Conservation (phyloP, 2,113 vertebrate genomes). For the Equus quagga region DNA sequence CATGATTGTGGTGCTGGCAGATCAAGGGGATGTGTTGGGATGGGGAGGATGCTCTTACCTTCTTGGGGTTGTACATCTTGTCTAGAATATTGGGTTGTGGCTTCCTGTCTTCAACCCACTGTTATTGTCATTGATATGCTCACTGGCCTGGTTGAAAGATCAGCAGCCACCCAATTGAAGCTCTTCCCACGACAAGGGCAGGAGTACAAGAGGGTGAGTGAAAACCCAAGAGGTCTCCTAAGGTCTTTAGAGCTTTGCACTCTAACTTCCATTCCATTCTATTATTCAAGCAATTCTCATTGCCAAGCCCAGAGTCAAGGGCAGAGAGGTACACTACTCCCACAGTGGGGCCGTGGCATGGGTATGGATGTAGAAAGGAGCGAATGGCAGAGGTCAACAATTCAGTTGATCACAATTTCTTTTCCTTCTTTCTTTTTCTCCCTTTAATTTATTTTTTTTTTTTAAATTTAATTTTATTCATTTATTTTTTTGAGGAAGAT, state of each 20-base stretch:
- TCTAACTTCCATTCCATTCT: background rate
- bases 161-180: background rate
- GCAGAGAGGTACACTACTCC: background rate
- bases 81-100: background rate
- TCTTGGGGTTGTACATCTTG: background rate
- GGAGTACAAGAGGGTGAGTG: background rate
- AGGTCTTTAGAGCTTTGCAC: background rate
- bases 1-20: background rate
- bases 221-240: background rate
- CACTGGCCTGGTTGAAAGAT: background rate
- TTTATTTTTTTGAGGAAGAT: too few species aligned
- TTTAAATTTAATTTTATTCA: too few species aligned
- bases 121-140: background rate
- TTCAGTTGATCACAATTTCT: background rate
- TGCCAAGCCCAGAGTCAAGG: background rate
- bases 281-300: background rate
- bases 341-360: background rate
- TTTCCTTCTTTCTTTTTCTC: background rate
- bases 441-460: background rate
- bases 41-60: background rate
- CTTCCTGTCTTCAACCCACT: background rate
- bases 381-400: background rate
- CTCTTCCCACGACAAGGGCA: background rate
- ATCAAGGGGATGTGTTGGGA: background rate
- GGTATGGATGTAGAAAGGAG: background rate